phyloP scores from a whole-genome alignment of 2,888 invertebrate species.

The Tenthredo amoena region DNA sequence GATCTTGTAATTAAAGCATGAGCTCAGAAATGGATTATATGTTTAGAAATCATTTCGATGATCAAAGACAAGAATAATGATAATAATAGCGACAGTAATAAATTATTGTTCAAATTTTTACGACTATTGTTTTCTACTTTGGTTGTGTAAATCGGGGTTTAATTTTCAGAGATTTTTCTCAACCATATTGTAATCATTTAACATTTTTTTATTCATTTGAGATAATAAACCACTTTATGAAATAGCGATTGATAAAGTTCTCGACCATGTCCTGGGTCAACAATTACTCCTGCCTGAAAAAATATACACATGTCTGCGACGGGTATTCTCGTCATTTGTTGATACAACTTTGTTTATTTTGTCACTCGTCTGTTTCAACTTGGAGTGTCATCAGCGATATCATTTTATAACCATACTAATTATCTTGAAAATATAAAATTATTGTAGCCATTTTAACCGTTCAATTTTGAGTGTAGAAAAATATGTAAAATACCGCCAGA shows the following conservation, averaged over 20 bases:
- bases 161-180: not conserved
- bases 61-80: not conserved
- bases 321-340: slow-evolving; percentile 26
- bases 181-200: not conserved
- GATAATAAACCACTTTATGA: not conserved
- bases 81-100: not conserved
- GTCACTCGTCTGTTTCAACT: slow-evolving; percentile 23
- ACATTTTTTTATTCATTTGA: not conserved
- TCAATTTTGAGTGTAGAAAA: not conserved
- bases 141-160: not conserved
- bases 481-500: not conserved
- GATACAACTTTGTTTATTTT: slow-evolving; percentile 33
- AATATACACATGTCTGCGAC: not conserved
- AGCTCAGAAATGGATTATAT: not conserved
- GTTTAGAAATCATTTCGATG: not conserved
- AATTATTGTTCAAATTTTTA: not conserved
- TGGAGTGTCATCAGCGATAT: slow-evolving; percentile 23
- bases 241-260: not conserved
- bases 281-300: not conserved
- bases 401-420: slow-evolving; percentile 40
- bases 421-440: slow-evolving; percentile 25
- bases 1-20: not conserved
- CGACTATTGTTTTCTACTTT: not conserved
- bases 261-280: slow-evolving; percentile 30
- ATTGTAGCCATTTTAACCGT: not conserved